These are phyloP conservation scores for Drusus annulatus DNA, from an alignment of 1,140 invertebrate genomes.

Conservation along the genomic window DNA sequence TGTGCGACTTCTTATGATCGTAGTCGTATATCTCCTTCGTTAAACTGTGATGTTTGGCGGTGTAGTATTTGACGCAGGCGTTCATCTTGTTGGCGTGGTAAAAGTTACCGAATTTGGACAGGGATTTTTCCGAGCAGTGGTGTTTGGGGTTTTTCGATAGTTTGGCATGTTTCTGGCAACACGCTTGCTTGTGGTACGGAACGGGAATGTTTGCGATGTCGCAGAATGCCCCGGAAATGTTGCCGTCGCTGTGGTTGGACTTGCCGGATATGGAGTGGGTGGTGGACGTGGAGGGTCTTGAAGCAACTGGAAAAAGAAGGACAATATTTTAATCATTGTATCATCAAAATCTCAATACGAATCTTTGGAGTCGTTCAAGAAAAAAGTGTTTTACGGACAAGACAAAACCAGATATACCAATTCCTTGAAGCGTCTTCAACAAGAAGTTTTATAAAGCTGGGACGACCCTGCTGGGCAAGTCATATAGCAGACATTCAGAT, in stretches of 20 bases:
- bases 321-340: too few species aligned
- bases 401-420: too few species aligned
- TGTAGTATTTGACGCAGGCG: conserved; percentile 64
- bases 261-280: conserved; percentile 64
- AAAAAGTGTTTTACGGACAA: too few species aligned
- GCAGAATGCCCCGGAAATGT: conserved; percentile 67
- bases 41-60: conserved; percentile 63
- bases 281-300: conserved; percentile 60
- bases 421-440: too few species aligned
- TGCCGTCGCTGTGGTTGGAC: conserved; percentile 67
- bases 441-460: too few species aligned
- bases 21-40: conserved; percentile 60
- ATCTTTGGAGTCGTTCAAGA: too few species aligned
- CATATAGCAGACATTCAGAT: too few species aligned
- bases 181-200: conserved; percentile 52
- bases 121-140: conserved; percentile 45
- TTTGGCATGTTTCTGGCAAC: conserved; percentile 64
- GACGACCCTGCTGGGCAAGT: too few species aligned
- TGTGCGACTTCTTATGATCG: conserved; percentile 24
- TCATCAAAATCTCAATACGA: too few species aligned
- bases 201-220: conserved; percentile 66
- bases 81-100: conserved; percentile 70
- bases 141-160: conserved; percentile 36
- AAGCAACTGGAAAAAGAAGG: conserved; percentile 49
- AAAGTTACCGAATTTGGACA: conserved; percentile 67